Evolutionary conservation across 2,888 invertebrate genomes (phyloP).

Genomic region (Lamellibrachia columna): DNA sequence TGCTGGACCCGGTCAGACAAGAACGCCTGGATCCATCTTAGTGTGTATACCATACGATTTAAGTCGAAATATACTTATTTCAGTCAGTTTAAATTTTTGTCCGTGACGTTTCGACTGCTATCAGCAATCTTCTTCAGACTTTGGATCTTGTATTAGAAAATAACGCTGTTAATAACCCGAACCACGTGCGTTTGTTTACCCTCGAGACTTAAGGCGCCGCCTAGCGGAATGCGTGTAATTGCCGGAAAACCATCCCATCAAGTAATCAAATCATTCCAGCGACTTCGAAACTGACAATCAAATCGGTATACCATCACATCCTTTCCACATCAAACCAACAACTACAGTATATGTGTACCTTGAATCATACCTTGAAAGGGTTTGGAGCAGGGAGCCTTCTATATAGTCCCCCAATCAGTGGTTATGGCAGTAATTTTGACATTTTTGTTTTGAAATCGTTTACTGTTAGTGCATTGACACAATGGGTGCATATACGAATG

Average conservation of each 20-base stretch:
- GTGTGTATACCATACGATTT: no score
- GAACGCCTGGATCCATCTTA: no score
- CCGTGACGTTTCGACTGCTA: no score
- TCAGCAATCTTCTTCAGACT: neutral
- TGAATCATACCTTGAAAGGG: no score
- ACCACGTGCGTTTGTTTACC: neutral
- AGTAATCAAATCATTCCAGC: neutral
- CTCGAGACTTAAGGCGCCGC: neutral
- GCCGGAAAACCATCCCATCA: neutral
- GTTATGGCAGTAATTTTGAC: no score
- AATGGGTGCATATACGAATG: neutral
- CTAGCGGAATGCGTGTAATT: neutral
- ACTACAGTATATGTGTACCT: neutral
- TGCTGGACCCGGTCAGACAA: no score
- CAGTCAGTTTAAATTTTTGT: no score
- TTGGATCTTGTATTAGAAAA: neutral
- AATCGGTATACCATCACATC: neutral
- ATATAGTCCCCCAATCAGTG: no score
- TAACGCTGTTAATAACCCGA: neutral
- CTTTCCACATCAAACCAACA: neutral
- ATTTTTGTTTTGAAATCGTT: no score
- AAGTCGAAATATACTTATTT: no score
- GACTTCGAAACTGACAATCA: neutral
- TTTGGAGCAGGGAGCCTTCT: no score
- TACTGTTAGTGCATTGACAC: no score